Evolutionary conservation across 2,888 invertebrate species (phyloP).

Genomic region (Hedya salicella): DNA sequence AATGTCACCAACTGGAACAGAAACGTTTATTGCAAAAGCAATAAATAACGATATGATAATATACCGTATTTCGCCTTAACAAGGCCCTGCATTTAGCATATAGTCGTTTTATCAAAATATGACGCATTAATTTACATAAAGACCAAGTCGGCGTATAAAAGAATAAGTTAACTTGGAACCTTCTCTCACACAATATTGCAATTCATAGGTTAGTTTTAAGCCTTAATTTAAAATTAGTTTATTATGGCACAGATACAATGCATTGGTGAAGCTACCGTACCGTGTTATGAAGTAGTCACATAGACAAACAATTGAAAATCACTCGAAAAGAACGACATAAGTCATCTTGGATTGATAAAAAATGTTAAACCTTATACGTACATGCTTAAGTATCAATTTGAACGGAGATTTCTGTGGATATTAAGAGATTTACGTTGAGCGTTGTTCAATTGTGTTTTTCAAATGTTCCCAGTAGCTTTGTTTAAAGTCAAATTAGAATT

Average conservation of each 20-base stretch:
- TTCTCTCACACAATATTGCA: neutral
- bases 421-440: neutral
- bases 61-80: constrained; percentile 71
- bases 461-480: constrained; percentile 43
- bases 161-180: neutral
- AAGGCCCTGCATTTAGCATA: constrained; percentile 70
- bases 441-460: constrained; percentile 24
- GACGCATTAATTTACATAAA: constrained; percentile 82
- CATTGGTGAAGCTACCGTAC: neutral
- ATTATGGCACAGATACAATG: neutral
- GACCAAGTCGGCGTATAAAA: constrained; percentile 52
- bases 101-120: constrained; percentile 82
- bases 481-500: constrained; percentile 42
- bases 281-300: neutral
- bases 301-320: neutral
- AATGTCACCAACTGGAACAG: constrained; percentile 51
- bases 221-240: neutral
- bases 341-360: neutral
- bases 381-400: neutral
- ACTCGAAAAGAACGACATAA: neutral
- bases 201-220: neutral
- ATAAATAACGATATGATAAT: constrained; percentile 79
- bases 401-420: neutral
- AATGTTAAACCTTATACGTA: neutral
- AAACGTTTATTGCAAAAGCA: constrained; percentile 57